phyloP scores from a whole-genome alignment of 2,797 vertebrate species.

The Macrochelys suwanniensis region DNA sequence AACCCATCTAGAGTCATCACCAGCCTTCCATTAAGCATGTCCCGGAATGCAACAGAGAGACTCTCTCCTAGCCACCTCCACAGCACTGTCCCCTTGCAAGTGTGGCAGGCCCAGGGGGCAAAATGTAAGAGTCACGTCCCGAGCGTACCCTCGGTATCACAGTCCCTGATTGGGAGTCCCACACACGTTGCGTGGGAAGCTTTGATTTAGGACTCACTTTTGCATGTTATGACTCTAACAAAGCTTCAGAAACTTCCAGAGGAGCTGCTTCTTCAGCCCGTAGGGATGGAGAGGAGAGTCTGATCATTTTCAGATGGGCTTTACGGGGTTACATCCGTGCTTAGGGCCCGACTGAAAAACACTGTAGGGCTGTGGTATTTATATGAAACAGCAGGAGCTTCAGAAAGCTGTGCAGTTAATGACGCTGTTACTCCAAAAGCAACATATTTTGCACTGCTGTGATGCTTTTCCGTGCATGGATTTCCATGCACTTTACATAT shows the following conservation, averaged over 20 bases:
- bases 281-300: neutral
- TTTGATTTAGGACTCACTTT: neutral
- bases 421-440: neutral
- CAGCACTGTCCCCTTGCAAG: neutral
- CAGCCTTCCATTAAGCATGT: neutral
- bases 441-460: neutral
- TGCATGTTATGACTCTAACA: neutral
- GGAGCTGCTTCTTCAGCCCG: neutral
- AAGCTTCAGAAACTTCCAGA: neutral
- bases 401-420: neutral
- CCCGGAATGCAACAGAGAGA: too few relatives aligned
- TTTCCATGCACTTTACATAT: neutral
- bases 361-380: neutral
- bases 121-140: neutral
- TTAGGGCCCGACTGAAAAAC: neutral
- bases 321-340: neutral
- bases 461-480: neutral
- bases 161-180: neutral
- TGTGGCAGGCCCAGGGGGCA: neutral
- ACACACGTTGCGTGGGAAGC: neutral
- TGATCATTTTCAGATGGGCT: neutral
- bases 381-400: neutral
- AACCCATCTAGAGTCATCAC: neutral
- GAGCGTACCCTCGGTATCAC: neutral
- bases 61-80: neutral